Evolutionary conservation across 2,113 vertebrate genomes (phyloP).

Genomic region (Piliocolobus tephrosceles): DNA sequence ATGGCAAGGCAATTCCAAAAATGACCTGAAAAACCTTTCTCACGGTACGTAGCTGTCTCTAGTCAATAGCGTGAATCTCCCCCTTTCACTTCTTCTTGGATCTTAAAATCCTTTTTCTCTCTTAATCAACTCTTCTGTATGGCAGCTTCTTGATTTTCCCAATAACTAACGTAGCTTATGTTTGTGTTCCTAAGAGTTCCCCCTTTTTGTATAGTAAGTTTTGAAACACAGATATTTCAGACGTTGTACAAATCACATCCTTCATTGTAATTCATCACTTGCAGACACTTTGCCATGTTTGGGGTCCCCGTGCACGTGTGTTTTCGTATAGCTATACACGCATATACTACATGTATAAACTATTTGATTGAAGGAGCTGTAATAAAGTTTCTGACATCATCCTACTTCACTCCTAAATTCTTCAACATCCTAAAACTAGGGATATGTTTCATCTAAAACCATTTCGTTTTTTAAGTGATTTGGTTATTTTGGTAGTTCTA

Average conservation of each 20-base stretch:
- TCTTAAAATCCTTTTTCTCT: neutral
- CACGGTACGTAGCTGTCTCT: accelerated
- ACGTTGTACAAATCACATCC: neutral
- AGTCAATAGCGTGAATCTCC: accelerated
- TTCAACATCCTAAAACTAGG: neutral
- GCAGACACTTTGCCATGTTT: neutral
- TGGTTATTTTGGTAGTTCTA: neutral
- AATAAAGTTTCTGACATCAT: neutral
- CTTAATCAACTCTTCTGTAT: neutral
- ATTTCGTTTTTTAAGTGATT: neutral
- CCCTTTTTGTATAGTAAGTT: neutral
- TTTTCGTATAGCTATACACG: accelerated
- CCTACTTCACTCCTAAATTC: neutral
- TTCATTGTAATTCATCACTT: neutral
- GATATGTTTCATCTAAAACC: neutral
- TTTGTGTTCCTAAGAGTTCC: neutral
- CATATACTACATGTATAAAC: accelerated
- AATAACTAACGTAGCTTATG: neutral
- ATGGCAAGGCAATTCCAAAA: accelerated
- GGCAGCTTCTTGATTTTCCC: neutral
- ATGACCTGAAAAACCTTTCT: neutral
- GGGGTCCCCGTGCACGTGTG: accelerated
- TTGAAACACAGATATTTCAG: neutral
- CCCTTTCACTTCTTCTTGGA: neutral
- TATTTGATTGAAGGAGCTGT: neutral